These are phyloP conservation scores for Carcinoscorpius rotundicauda DNA, from an alignment of 1,140 invertebrate species.

Conservation along the genomic window DNA sequence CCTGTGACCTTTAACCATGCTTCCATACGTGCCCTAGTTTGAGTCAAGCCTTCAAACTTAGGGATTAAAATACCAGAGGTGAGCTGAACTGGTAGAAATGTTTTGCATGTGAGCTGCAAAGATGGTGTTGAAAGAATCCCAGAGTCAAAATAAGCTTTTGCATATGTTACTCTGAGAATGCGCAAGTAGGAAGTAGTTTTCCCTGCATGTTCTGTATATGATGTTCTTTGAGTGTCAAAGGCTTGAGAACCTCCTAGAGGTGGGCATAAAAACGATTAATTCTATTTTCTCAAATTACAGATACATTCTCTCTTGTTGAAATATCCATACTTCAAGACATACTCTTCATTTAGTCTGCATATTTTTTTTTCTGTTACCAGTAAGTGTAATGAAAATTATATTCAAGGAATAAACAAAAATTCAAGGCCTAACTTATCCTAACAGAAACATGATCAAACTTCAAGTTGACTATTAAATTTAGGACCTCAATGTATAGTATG, in stretches of 20 bases:
- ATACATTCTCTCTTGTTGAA: too few relatives aligned
- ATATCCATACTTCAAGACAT: too few relatives aligned
- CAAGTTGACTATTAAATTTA: too few relatives aligned
- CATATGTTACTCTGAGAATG: slow-evolving; percentile 23
- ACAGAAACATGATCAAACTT: too few relatives aligned
- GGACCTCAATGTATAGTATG: too few relatives aligned
- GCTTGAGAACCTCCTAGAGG: background rate
- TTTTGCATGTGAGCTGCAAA: slow-evolving; percentile 17
- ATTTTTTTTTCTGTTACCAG: too few relatives aligned
- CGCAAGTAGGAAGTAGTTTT: slow-evolving; percentile 19
- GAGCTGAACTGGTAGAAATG: slow-evolving; percentile 17
- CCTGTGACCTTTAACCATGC: slow-evolving; percentile 20
- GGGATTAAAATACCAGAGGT: slow-evolving; percentile 10
- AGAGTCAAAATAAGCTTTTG: slow-evolving; percentile 3
- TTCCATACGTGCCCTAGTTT: slow-evolving; percentile 13
- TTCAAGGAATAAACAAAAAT: too few relatives aligned
- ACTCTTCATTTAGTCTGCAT: too few relatives aligned
- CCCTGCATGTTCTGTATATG: slow-evolving; percentile 23
- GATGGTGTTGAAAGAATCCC: background rate
- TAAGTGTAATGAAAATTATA: too few relatives aligned
- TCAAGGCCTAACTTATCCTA: too few relatives aligned
- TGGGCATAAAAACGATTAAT: too few relatives aligned
- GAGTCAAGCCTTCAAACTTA: slow-evolving; percentile 14
- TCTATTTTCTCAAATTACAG: too few relatives aligned
- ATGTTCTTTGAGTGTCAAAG: slow-evolving; percentile 20